A percentile compares a stretch with the other conserved stretches of the same genome.
Conservation (phyloP, 1,140 invertebrate species). For the Dendroctonus valens region DNA sequence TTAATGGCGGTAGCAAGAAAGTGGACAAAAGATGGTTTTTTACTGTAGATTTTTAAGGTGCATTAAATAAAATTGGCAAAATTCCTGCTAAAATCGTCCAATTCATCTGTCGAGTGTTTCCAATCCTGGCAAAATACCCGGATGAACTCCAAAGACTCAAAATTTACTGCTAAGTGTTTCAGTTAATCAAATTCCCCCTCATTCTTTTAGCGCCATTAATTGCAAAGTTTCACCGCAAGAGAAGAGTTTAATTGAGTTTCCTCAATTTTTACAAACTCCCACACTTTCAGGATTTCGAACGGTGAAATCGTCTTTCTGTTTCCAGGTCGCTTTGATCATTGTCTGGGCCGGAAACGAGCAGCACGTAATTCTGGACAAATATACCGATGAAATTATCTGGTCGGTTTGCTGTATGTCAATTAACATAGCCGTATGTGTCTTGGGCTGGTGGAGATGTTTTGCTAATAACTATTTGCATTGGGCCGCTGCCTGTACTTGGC, state of each 20-base stretch:
- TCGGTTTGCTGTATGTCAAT: constrained; percentile 70
- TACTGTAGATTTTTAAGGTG: no score
- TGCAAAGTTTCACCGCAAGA: constrained; percentile 1
- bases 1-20: no score
- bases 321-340: constrained; percentile 54
- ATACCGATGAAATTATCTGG: constrained; percentile 63
- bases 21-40: no score
- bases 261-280: neutral
- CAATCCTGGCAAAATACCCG: neutral
- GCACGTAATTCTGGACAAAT: constrained; percentile 30
- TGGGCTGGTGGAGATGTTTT: constrained; percentile 86
- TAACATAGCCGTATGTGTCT: constrained; percentile 73
- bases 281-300: neutral
- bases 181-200: neutral
- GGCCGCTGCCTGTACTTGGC: constrained; percentile 85
- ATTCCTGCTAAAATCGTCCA: no score
- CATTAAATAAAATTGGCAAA: no score
- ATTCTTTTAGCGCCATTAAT: constrained; percentile 3
- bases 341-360: constrained; percentile 53
- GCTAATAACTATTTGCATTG: constrained; percentile 91
- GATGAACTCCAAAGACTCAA: neutral
- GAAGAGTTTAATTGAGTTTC: constrained; percentile 5
- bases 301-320: constrained; percentile 5
- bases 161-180: no score
- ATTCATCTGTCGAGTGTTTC: no score